Percentiles rank a stretch among this genome's conserved stretches.
Conservation (phyloP, 1,140 invertebrate genomes). For the Pygmarrhopalites habei region DNA sequence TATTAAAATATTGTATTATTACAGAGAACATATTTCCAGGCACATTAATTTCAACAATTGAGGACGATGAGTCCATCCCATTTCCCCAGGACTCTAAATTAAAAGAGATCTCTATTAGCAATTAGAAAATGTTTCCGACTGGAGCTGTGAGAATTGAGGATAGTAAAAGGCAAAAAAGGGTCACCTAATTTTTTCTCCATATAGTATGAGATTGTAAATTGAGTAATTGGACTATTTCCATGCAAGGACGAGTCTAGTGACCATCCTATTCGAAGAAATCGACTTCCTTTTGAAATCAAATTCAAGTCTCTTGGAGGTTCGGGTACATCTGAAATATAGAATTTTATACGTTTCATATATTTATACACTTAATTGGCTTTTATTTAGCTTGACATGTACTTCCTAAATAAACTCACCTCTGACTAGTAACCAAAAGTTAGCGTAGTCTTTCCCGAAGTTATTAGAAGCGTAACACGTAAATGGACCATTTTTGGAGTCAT, state of each 20-base stretch:
- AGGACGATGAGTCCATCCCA: background rate
- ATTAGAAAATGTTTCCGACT: too few relatives aligned
- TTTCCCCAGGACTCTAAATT: background rate
- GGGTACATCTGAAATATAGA: constrained; percentile 21
- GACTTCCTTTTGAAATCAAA: constrained; percentile 38
- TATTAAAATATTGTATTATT: too few relatives aligned
- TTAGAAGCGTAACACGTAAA: constrained; percentile 41
- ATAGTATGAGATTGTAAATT: constrained; percentile 45
- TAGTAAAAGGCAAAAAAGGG: too few relatives aligned
- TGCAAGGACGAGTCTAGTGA: constrained; percentile 39
- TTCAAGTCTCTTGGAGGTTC: constrained; percentile 37
- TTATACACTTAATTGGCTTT: too few relatives aligned
- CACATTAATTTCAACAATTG: constrained; percentile 9
- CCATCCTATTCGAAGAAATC: constrained; percentile 39
- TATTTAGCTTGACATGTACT: too few relatives aligned
- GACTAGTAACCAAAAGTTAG: constrained; percentile 22
- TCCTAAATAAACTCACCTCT: constrained; percentile 33
- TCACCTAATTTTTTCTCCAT: background rate
- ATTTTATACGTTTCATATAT: too few relatives aligned
- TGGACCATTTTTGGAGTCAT: constrained; percentile 35
- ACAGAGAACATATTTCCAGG: constrained; percentile 40
- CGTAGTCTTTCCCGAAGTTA: constrained; percentile 36
- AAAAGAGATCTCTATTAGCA: too few relatives aligned
- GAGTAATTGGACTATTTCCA: constrained; percentile 49
- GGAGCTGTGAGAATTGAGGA: too few relatives aligned